Evolutionary conservation across 2,797 vertebrate species (phyloP), one percentile per base, ranked within the genome.

Genomic region (Anisognathus igniventris): DNA sequence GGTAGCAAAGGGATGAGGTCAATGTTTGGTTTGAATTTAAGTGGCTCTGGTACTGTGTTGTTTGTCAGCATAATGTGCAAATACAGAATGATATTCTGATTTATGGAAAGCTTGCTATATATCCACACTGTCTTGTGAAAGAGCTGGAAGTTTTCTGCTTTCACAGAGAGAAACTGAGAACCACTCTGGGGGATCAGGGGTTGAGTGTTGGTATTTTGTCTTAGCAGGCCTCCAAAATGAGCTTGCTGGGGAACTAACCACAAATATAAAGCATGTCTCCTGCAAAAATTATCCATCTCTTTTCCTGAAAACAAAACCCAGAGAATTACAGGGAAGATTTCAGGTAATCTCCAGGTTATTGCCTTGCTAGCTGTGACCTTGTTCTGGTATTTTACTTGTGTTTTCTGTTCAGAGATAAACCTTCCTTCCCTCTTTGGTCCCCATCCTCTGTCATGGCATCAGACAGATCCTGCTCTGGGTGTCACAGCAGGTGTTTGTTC

Each of bases 121-220:
- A 66, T 64, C 37, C 67, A 1, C 1, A 0, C 31, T 51, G 33
- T 45, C 37, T 50, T 2, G 0, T 53, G 31, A 31, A 66, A 84
- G 56, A 62, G 21, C 9, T 27, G 48, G 7, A 60, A 50, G 19
- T 22, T 65, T 68, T 58, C 44, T 62, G 12, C 25, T 44, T 45
- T 25, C 35, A 1, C 22, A 7, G 76, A 60, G 33, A 37, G 77
- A 78, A 25, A 7, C 11, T 3, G 9, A 92, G 42, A 80, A 22
- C 2, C 11, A 14, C 1, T 0, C 5, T 54, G 35, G 16, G 11
- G 23, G 20, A 18, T 15, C 3, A 2, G 28, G 25, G 9, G 4
- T 22, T 45, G 33, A 35, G 7, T 28, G 21, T 2, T 50, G 35
- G 4, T 23, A 11, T 51, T 86, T 74, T 53, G 17, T 9, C 20